Base-by-base conservation (phyloP, 2,888 invertebrate genomes). In the Hanleya hanleyi region DNA sequence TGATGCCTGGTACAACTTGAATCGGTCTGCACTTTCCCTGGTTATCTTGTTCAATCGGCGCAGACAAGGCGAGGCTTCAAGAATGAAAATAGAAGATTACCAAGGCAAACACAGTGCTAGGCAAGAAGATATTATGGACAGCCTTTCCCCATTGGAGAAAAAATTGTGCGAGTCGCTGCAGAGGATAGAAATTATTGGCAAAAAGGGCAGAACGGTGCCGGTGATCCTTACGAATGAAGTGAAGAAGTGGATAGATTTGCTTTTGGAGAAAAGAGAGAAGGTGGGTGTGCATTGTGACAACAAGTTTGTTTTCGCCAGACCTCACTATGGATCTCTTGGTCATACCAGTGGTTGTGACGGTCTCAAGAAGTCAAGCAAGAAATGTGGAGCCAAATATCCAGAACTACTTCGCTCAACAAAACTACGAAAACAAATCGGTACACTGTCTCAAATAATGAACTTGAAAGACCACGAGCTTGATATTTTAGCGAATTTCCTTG, bases 361-460 rank as follows among this genome's bases (percentile, higher is more conserved):
- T 7, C 15, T 29, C 15, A 4, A 22, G n/a, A 57, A 51, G 32
- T 71, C 38, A 18, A 51, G 51, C 22, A 26, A 22, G 22, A 7
- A 12, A 12, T 22, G 51, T 51, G 51, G 51, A n/a, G 69, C 75
- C 18, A 32, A 49, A 36, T 38, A 47, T 12, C 73, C 75, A 37
- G 49, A 68, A 9, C 32, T 33, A n/a, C 47, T 77, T 22, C 50
- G 51, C 15, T 73, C 75, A 6, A 75, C 77, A 29, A 51, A 29
- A 18, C 64, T 77, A 22, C 7, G 75, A 61, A 77, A 77, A 35
- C 77, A 75, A 26, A 65, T 77, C 22, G 77, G 65, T 33, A 77
- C 75, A 12, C 36, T 70, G 41, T 67, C 70, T 12, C 77, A 77
- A 47, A 47, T 77, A 18, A 49, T 77, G n/a, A 73, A 70, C 47